These are phyloP conservation scores for Apus apus DNA, from an alignment of 2,113 vertebrate genomes.

Conservation along the genomic window DNA sequence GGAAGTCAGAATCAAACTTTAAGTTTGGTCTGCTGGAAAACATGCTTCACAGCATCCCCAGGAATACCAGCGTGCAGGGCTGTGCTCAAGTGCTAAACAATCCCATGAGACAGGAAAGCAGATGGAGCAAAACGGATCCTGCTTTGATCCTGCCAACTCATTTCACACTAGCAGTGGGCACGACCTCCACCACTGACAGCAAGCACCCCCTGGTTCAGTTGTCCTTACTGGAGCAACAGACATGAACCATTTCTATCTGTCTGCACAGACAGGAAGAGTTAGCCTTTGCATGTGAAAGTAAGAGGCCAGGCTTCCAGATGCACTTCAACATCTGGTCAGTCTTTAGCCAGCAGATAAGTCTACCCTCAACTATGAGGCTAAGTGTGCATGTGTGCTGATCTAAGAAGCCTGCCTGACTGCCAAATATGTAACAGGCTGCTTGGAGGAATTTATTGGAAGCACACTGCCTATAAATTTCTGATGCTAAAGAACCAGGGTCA, in stretches of 20 bases:
- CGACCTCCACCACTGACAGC: not conserved
- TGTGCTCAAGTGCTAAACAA: not conserved
- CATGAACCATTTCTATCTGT: not conserved
- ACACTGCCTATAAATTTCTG: not conserved
- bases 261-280: not conserved
- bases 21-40: not conserved
- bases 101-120: not conserved
- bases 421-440: slow-evolving; percentile 11
- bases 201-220: not conserved
- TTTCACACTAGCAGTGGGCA: not conserved
- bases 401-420: not conserved
- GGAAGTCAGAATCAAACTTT: not conserved
- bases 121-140: not conserved
- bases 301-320: not conserved
- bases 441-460: slow-evolving; percentile 26
- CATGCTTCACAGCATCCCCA: not conserved
- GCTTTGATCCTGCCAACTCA: not conserved
- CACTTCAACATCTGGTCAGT: slow-evolving; percentile 6
- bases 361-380: not conserved
- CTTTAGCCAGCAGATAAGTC: not conserved
- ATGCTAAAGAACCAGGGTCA: not conserved
- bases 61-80: not conserved
- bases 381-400: not conserved
- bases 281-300: not conserved
- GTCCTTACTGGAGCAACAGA: not conserved